A percentile compares a stretch with the other conserved stretches of the same genome.
phyloP scores from a whole-genome alignment of 2,888 invertebrate species.

The Drosophila neotestacea region DNA sequence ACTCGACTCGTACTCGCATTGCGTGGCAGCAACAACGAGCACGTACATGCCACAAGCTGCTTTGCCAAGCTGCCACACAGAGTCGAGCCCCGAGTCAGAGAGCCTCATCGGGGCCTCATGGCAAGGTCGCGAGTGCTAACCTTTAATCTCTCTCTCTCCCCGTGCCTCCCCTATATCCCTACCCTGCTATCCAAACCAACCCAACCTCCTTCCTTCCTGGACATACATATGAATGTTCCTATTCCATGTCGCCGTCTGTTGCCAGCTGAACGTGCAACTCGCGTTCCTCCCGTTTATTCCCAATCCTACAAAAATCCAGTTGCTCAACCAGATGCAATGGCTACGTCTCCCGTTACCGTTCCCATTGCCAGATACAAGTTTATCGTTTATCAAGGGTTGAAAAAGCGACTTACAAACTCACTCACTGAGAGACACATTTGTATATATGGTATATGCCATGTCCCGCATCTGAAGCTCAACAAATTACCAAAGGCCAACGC shows the following conservation, averaged over 20 bases:
- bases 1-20: not conserved
- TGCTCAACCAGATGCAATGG: constrained; percentile 60
- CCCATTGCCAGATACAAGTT: constrained; percentile 11
- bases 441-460: constrained; percentile 2
- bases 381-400: constrained; percentile 61
- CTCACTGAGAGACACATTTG: constrained; percentile 6
- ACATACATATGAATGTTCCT: constrained; percentile 31
- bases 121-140: constrained; percentile 78
- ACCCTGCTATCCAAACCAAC: constrained; percentile 10
- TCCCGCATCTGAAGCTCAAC: constrained; percentile 63
- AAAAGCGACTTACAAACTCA: constrained; percentile 20
- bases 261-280: constrained; percentile 61
- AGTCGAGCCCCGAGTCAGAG: constrained; percentile 21
- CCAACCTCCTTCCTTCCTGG: not conserved
- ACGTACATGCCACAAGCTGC: constrained; percentile 82
- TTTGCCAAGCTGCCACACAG: constrained; percentile 56
- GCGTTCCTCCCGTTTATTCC: constrained; percentile 12
- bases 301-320: constrained; percentile 5
- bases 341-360: constrained; percentile 38
- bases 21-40: constrained; percentile 58
- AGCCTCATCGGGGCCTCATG: constrained; percentile 44
- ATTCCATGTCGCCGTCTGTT: constrained; percentile 23
- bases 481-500: constrained; percentile 82
- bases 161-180: constrained; percentile 51
- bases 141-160: constrained; percentile 73